Evolutionary conservation across 1,140 invertebrate genomes (phyloP).

Genomic region (Steinernema khuongi): DNA sequence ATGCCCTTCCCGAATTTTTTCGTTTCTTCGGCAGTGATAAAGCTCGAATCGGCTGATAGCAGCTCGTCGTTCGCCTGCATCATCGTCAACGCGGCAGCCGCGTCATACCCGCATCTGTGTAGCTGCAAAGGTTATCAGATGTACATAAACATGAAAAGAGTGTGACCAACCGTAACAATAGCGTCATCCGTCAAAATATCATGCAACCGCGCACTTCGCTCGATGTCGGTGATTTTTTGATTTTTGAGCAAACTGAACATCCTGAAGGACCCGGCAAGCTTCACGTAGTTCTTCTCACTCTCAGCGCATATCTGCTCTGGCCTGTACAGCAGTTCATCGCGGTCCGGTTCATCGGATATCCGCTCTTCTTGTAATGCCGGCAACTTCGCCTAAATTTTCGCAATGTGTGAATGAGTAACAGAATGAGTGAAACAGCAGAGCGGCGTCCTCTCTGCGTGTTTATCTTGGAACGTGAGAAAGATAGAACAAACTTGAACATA

Average conservation of each 20-base stretch:
- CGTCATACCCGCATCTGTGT: constrained; percentile 53
- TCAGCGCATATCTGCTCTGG: constrained; percentile 43
- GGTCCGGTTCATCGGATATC: constrained; percentile 45
- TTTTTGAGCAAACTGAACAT: constrained; percentile 34
- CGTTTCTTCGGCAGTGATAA: constrained; percentile 59
- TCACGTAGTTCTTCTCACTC: constrained; percentile 45
- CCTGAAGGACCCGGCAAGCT: constrained; percentile 36
- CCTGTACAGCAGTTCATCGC: constrained; percentile 50
- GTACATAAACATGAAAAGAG: constrained; percentile 7
- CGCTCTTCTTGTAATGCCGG: constrained; percentile 37
- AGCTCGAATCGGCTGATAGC: constrained; percentile 38
- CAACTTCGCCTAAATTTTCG: constrained; percentile 46
- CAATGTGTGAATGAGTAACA: background rate
- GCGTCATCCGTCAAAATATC: constrained; percentile 45
- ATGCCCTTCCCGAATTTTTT: constrained; percentile 97
- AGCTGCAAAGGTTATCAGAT: constrained; percentile 30
- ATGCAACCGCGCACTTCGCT: constrained; percentile 32
- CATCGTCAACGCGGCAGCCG: constrained; percentile 43
- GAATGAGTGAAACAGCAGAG: background rate
- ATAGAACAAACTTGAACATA: constrained; percentile 58
- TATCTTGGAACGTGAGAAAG: constrained; percentile 17
- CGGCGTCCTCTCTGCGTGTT: background rate
- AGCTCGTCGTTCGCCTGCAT: constrained; percentile 39
- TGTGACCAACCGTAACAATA: constrained; percentile 29
- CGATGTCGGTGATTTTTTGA: constrained; percentile 40